Conservation (phyloP, 2,888 invertebrate species). For the Steinernema carpocapsae region DNA sequence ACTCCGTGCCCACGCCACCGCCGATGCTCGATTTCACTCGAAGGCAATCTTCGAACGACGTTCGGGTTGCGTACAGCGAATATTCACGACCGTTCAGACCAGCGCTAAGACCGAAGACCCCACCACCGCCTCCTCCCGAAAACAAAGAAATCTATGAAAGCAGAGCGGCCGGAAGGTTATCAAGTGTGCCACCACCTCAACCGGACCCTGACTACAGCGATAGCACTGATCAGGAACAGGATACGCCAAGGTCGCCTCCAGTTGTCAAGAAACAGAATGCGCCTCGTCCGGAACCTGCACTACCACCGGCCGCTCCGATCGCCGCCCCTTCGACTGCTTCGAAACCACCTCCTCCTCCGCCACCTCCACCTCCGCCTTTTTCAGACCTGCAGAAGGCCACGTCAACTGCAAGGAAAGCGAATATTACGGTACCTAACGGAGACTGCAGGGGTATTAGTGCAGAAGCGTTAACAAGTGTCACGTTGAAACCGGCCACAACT, state of each 20-base stretch:
- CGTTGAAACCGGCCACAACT: conserved; percentile 42
- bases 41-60: neutral
- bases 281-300: neutral
- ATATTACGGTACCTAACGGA: neutral
- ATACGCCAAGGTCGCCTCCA: neutral
- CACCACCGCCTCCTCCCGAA: conserved; percentile 71
- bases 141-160: conserved; percentile 40
- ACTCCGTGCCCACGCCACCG: conserved; percentile 45
- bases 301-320: neutral
- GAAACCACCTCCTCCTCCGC: conserved; percentile 47
- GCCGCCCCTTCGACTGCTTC: conserved; percentile 36
- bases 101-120: conserved; percentile 71
- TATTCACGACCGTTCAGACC: conserved; percentile 59
- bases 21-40: conserved; percentile 38
- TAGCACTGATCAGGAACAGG: conserved; percentile 8
- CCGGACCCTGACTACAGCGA: conserved; percentile 27
- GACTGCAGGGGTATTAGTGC: conserved; percentile 54
- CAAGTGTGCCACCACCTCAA: neutral
- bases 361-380: conserved; percentile 53
- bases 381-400: conserved; percentile 36
- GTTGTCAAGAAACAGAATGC: neutral
- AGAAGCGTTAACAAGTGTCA: conserved; percentile 49
- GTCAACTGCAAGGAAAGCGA: neutral
- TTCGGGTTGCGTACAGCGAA: conserved; percentile 40
- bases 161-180: neutral